Conservation (phyloP, 2,888 invertebrate species). For the Cyaniris semiargus region DNA sequence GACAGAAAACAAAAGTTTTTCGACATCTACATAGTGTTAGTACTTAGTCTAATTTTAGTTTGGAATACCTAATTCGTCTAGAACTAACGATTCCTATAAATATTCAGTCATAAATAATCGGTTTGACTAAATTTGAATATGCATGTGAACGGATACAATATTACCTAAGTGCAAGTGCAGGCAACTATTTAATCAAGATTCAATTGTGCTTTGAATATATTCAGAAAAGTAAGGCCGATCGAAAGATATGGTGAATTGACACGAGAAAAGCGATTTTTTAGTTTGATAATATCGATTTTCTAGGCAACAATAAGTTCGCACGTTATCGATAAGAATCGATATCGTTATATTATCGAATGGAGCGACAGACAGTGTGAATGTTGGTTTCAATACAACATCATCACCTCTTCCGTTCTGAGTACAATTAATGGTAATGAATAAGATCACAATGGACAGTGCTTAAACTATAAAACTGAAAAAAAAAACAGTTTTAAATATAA, state of each 20-base stretch:
- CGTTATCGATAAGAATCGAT: conserved; percentile 15
- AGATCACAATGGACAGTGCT: neutral
- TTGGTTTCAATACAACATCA: neutral
- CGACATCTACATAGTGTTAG: no score
- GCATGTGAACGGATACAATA: neutral
- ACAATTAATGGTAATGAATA: neutral
- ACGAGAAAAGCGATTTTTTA: conserved; percentile 22
- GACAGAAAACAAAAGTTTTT: no score
- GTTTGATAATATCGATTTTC: conserved; percentile 26
- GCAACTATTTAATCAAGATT: neutral
- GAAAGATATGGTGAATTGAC: conserved; percentile 11
- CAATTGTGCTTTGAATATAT: conserved; percentile 8
- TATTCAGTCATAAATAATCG: neutral
- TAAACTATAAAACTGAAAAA: neutral
- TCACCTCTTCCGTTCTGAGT: neutral
- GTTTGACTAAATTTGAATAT: neutral
- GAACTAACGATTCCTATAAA: neutral
- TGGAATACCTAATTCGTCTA: neutral
- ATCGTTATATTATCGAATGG: neutral
- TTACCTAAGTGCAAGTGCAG: neutral
- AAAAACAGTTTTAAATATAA: no score
- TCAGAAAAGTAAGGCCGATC: conserved; percentile 12
- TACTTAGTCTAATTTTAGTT: neutral
- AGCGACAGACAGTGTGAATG: conserved; percentile 8
- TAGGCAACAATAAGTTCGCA: conserved; percentile 22